Base-by-base conservation (phyloP, 2,888 invertebrate genomes). In the Cordilura impudica region DNA sequence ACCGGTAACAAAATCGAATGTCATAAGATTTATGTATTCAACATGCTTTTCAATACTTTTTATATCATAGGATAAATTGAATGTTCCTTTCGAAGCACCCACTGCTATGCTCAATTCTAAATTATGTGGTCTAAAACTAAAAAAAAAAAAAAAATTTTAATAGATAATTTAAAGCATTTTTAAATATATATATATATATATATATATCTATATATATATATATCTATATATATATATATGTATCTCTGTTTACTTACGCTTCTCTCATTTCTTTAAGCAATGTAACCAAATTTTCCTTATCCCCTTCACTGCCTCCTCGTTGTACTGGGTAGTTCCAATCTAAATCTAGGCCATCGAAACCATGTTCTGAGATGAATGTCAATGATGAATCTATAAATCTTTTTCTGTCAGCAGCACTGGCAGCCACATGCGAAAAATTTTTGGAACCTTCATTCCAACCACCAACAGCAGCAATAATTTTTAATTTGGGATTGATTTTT, bases 381-480 rank as follows among this genome's bases (percentile, higher is more conserved):
- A 95, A 82, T 0, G 94, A 94, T 82, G 95, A 93, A 1, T 92
- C 90, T 16, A 96, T 92, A 85, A 97, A 97, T 77, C 92, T 92
- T 43, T 92, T 90, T 63, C 97, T 91, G 1, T 95, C 93, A 0
- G 91, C 90, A 0, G 94, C 91, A 86, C 93, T 94, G 86, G 95
- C 95, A 0, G 95, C 96, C 67, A 97, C 91, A 39, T 93, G 91
- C 1, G 96, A 96, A 89, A 97, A 97, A 86, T 97, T 97, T 1
- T 94, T 95, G 0, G 95, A 95, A 0, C 96, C 97, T 89, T 97
- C 97, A 86, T 96, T 97, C 97, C 97, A 97, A 0, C 98, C 98
- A 8, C 98, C 98, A 65, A 98, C 93, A 1, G n/a, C n/a, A n/a
- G n/a, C n/a, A n/a, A n/a, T n/a, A n/a, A n/a, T n/a, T n/a, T n/a